A percentile compares a stretch with the other conserved stretches of the same genome.
Conservation (phyloP, 2,113 vertebrate genomes). For the Rallus limicola region DNA sequence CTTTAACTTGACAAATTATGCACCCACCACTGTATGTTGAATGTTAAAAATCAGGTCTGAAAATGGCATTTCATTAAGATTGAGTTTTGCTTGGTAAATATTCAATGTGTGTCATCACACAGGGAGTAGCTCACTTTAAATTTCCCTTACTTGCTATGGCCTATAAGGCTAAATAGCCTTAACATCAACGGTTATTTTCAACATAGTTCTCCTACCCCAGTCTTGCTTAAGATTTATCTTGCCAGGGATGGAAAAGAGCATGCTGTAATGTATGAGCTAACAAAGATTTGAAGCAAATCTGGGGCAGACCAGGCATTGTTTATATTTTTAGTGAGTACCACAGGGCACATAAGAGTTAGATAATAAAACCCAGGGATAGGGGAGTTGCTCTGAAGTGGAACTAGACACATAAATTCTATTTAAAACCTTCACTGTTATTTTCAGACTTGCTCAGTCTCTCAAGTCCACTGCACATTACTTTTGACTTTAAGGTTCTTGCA, state of each 20-base stretch:
- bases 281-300: neutral
- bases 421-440: neutral
- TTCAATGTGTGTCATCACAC: neutral
- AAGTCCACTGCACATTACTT: neutral
- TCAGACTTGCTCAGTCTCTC: neutral
- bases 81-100: neutral
- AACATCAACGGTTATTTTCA: neutral
- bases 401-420: neutral
- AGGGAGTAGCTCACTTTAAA: neutral
- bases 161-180: neutral
- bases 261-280: neutral
- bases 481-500: neutral
- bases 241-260: neutral
- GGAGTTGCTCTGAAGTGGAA: neutral
- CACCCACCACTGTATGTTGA: neutral
- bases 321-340: neutral
- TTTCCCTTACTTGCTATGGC: neutral
- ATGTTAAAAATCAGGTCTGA: neutral
- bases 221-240: neutral
- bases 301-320: neutral
- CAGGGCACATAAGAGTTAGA: neutral
- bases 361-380: neutral
- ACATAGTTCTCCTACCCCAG: neutral
- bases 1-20: neutral
- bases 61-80: neutral